Evolutionary conservation across 2,113 vertebrate genomes (phyloP).

Genomic region (Theropithecus gelada): DNA sequence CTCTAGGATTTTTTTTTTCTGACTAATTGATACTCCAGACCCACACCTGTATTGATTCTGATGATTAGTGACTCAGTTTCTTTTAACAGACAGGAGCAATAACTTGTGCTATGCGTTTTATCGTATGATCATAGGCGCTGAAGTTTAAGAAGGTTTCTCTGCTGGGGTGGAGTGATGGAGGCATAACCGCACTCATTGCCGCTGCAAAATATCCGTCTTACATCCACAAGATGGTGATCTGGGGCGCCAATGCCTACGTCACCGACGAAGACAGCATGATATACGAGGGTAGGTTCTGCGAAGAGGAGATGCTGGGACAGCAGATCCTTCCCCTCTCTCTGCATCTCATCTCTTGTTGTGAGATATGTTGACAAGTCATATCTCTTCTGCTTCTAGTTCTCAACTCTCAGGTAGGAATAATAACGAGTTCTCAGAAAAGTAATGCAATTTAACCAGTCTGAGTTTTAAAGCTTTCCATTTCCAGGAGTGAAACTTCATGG

Average conservation of each 20-base stretch:
- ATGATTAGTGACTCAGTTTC: background rate
- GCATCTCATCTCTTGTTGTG: background rate
- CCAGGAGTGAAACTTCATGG: background rate
- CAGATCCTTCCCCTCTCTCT: no score
- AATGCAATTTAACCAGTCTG: background rate
- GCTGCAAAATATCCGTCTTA: conserved; percentile 87
- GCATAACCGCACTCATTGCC: conserved; percentile 91
- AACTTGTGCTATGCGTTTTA: background rate
- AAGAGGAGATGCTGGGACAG: fast-evolving
- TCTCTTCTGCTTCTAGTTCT: background rate
- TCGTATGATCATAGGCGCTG: conserved; percentile 82
- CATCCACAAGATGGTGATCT: conserved; percentile 90
- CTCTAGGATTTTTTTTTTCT: background rate
- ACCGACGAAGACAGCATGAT: conserved; percentile 89
- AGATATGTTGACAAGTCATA: background rate
- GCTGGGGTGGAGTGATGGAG: conserved; percentile 96
- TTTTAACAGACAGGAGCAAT: background rate
- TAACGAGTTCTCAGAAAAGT: background rate
- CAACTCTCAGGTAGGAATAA: background rate
- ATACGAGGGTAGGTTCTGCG: conserved; percentile 87
- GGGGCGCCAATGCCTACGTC: conserved; percentile 91
- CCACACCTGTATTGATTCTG: background rate
- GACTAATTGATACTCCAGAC: background rate
- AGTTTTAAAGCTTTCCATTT: conserved; percentile 13
- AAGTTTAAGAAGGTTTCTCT: conserved; percentile 90